Percentiles rank a stretch among this genome's conserved stretches.
Conservation (phyloP, 2,113 vertebrate species). For the Triplophysa rosa region DNA sequence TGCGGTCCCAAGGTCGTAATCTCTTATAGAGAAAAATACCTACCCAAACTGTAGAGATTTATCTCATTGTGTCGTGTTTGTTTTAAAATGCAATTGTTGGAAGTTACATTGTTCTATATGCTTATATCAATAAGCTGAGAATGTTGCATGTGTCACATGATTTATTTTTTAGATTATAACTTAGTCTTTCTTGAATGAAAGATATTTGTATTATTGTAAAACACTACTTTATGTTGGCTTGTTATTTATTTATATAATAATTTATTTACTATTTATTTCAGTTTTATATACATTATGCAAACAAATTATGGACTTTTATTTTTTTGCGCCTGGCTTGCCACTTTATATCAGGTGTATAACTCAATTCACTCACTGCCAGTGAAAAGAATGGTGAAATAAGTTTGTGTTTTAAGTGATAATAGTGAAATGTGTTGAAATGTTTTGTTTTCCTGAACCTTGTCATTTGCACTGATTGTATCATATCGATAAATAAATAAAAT, state of each 20-base stretch:
- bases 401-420: background rate
- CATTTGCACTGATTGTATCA: slow-evolving; percentile 9
- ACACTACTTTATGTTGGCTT: slow-evolving; percentile 57
- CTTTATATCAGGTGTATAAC: background rate
- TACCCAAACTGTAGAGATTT: slow-evolving; percentile 42
- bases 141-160: slow-evolving; percentile 42
- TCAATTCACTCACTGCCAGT: background rate
- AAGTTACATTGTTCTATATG: slow-evolving; percentile 36
- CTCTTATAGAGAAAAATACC: slow-evolving; percentile 40
- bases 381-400: slow-evolving; percentile 1
- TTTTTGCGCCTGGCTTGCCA: slow-evolving; percentile 31
- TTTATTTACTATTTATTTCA: slow-evolving; percentile 54
- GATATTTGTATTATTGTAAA: slow-evolving; percentile 31
- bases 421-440: background rate
- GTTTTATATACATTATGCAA: background rate
- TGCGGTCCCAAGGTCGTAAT: slow-evolving; percentile 56
- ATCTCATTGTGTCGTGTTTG: slow-evolving; percentile 62
- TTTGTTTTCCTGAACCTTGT: background rate
- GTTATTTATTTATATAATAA: slow-evolving; percentile 39
- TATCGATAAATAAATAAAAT: background rate
- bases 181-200: slow-evolving; percentile 11
- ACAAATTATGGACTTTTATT: slow-evolving; percentile 19
- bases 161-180: slow-evolving; percentile 16
- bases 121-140: slow-evolving; percentile 50
- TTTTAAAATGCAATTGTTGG: slow-evolving; percentile 65